Base-by-base conservation (phyloP, 2,797 vertebrate species). In the Coregonus sp. region DNA sequence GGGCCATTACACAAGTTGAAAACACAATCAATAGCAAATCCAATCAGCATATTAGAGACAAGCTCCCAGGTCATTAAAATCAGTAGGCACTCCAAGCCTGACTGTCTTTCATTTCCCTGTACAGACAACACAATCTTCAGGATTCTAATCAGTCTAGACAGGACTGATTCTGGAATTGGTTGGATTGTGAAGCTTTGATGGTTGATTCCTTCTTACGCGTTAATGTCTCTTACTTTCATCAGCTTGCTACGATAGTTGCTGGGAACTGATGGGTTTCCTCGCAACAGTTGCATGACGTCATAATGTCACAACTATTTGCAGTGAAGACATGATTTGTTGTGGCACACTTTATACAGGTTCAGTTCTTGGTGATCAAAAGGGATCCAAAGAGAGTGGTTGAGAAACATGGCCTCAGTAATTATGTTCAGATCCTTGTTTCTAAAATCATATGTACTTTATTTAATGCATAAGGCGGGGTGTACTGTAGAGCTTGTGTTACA, bases 1-100 rank as follows among this genome's bases (percentile, higher is more conserved):
- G 56, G 78, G 69, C 79, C 78, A 70, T 69, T 12, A 70, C 75
- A 83, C 82, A 77, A 16, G 14, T 77, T 79, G 74, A 83, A 89
- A 89, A 87, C 61, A 78, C 85, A 90, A 91, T 92, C 90, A 90
- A 88, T 89, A 82, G 77, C 67, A 80, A 85, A 88, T 87, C 79
- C 84, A 87, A 89, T 89, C 78, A 84, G 78, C 37, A 69, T 79
- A 85, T 89, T 86, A 82, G 81, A 86, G 86, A 85, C 79, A 84
- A 78, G 85, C 80, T 85, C 79, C 86, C 71, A 73, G 66, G 74
- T 86, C 78, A 82, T 87, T 89, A 79, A 84, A 86, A 86, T 83
- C 73, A 82, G 73, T 78, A 47, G 71, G 75, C 70, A 84, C 81
- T 76, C 61, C 25, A 25, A 74, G 72, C n/a, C 33, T 37, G 67